Conservation (phyloP, 2,888 invertebrate species). For the Agrochola circellaris region DNA sequence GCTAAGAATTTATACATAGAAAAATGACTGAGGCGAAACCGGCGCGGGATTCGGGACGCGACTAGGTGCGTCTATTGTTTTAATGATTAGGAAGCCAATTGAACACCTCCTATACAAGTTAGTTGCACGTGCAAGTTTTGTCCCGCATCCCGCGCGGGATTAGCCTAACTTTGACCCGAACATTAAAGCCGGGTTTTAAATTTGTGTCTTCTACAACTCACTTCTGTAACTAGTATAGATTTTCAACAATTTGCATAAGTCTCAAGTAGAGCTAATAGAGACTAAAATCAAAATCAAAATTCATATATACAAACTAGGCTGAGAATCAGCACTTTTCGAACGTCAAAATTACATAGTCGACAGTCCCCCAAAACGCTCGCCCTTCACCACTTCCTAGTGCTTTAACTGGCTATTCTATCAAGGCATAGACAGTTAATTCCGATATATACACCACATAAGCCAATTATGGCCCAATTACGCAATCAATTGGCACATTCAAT, state of each 20-base stretch:
- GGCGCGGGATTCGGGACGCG: background rate
- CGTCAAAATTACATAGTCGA: too few species aligned
- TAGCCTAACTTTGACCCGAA: background rate
- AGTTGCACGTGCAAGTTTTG: background rate
- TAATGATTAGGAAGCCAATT: background rate
- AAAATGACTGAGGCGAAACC: background rate
- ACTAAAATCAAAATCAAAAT: too few species aligned
- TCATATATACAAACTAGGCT: too few species aligned
- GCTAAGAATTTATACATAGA: background rate
- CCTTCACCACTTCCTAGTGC: too few species aligned
- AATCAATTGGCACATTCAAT: constrained; percentile 27
- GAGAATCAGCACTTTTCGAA: too few species aligned
- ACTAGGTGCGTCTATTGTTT: background rate
- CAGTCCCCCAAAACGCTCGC: too few species aligned
- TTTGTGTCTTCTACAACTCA: background rate
- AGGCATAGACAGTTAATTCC: background rate
- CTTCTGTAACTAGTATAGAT: too few species aligned
- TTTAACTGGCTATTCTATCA: too few species aligned
- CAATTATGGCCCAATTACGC: constrained; percentile 35
- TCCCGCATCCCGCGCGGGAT: background rate
- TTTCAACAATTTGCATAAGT: too few species aligned
- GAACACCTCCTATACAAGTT: background rate
- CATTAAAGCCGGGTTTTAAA: background rate
- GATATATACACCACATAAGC: constrained; percentile 14
- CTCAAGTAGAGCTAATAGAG: background rate